Evolutionary conservation across 92 coral and sea anemone species (phyloP), one percentile per base, ranked within the genome.

Genomic region (Chrysogorgia sp.): DNA sequence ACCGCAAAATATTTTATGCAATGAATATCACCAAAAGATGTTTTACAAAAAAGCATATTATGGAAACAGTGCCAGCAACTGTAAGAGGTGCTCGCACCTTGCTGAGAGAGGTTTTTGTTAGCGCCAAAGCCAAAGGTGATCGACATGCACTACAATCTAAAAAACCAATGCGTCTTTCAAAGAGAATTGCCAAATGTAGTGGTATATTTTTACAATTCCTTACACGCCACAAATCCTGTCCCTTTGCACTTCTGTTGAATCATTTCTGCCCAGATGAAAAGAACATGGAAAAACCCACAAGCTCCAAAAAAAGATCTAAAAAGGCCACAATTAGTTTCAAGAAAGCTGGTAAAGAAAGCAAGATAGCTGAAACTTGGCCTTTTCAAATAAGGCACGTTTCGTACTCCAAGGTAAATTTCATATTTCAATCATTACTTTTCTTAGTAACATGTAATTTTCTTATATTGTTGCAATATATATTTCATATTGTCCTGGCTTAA

Each of bases 151-250:
- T 22, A 26, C 40, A 22, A 43, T 45, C 63, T n/a, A 33, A 14
- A 58, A 78, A 30, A 34, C 37, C 41, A 3, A 43, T 63, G 24
- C 82, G 86, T 22, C 72, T 92, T 19, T 86, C 94, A 24, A 87
- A 53, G 64, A 83, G 92, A 35, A 77, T 84, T 37, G 48, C 68
- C 33, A 45, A 47, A 0, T 69, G 90, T 59, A 62, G 64, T 8
- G 58, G 57, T 8, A 1, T 90, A 10, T 71, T 90, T 45, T 7
- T 43, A 25, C 78, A 70, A 31, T 80, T 92, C 10, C 52, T 92
- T 53, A 70, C 70, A 14, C 74, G 80, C 21, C 94, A 92, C 32
- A 85, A 79, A 48, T 68, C 67, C 34, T 92, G 94, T 70, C 81
- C 74, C n/a, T 85, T 85, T 25, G 35, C 49, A 19, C 57, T 70